Conservation (phyloP, 2,797 vertebrate genomes). For the Takifugu ocellatus region DNA sequence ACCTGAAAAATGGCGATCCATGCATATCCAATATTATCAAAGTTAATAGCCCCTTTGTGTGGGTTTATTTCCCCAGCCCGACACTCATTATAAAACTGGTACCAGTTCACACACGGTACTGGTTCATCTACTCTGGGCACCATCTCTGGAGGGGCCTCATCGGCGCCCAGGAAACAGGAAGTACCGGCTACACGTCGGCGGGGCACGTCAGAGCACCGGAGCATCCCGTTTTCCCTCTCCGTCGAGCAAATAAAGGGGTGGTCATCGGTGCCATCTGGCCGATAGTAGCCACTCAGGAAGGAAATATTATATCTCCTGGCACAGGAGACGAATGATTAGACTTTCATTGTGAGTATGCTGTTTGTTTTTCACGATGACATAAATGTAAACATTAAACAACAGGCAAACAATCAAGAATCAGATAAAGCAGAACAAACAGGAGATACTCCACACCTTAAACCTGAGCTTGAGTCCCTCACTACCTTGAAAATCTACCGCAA, state of each 20-base stretch:
- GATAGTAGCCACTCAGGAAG: conserved; percentile 88
- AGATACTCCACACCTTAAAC: no score
- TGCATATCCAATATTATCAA: conserved; percentile 97
- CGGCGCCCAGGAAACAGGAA: conserved; percentile 82
- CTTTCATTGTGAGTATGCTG: no score
- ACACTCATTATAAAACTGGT: conserved; percentile 91
- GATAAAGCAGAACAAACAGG: no score
- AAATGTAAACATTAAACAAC: no score
- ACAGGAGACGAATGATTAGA: not conserved
- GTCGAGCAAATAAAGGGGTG: conserved; percentile 94
- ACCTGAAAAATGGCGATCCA: conserved; percentile 99
- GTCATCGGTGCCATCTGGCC: conserved; percentile 85
- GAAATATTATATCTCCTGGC: conserved; percentile 89
- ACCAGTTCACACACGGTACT: conserved; percentile 90
- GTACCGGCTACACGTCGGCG: conserved; percentile 78
- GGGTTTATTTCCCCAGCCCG: conserved; percentile 88
- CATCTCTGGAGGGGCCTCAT: conserved; percentile 51
- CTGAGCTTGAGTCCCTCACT: no score
- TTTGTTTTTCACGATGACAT: no score
- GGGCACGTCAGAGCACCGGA: conserved; percentile 87
- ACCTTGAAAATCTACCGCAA: no score
- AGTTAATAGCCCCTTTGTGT: conserved; percentile 96
- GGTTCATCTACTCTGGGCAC: conserved; percentile 22
- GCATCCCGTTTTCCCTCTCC: conserved; percentile 91
- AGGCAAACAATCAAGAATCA: no score